phyloP scores from a whole-genome alignment of 1,140 invertebrate species.

The Leptonema lineaticorne region DNA sequence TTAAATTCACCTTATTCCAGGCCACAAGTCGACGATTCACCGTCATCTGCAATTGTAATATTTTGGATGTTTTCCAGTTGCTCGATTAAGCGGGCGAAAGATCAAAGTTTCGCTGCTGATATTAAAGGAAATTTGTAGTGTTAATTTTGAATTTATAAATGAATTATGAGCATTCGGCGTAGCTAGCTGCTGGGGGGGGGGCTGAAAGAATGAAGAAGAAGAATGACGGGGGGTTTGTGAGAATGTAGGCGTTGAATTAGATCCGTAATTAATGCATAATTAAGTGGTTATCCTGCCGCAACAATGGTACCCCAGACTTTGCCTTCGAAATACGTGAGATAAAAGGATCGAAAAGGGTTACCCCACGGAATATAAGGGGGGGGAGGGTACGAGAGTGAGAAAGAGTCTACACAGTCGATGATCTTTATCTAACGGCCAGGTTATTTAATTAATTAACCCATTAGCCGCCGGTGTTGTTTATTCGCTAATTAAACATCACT shows the following conservation, averaged over 20 bases:
- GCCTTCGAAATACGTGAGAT: conserved; percentile 1
- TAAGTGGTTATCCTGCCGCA: conserved; percentile 10
- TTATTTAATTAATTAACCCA: conserved; percentile 20
- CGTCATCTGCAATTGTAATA: no score
- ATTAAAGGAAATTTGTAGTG: no score
- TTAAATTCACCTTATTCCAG: no score
- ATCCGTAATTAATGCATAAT: conserved; percentile 15
- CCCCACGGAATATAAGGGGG: no score
- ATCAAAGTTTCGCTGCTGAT: no score
- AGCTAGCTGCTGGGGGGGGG: neutral
- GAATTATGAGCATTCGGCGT: neutral
- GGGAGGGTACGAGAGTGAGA: no score
- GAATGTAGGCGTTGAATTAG: conserved; percentile 10
- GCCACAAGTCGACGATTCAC: no score
- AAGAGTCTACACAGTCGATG: conserved; percentile 2
- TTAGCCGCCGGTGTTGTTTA: conserved; percentile 9
- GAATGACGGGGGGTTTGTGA: no score
- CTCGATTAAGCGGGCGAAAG: no score
- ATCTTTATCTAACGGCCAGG: conserved; percentile 17
- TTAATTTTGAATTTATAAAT: neutral
- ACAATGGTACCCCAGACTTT: neutral
- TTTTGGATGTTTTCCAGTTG: no score
- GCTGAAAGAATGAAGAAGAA: no score
- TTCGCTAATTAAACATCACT: conserved; percentile 17
- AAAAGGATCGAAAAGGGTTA: conserved; percentile 8